These are phyloP conservation scores for Yponomeuta evonymella DNA, from an alignment of 2,888 invertebrate species.

Conservation along the genomic window DNA sequence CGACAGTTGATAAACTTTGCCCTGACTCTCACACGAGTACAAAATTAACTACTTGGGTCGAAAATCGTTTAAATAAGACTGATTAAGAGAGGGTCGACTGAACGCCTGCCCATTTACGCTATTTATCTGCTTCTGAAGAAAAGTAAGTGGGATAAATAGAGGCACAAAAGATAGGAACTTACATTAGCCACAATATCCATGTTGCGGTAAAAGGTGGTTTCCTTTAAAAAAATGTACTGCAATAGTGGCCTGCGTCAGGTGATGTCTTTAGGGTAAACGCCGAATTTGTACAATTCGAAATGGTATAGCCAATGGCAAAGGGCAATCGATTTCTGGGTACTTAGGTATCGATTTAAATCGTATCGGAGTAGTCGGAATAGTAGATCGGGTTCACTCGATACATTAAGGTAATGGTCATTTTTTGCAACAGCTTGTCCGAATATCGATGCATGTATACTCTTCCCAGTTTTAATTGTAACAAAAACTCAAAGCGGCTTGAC, in stretches of 20 bases:
- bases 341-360: constrained; percentile 63
- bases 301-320: constrained; percentile 67
- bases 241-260: constrained; percentile 43
- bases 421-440: constrained; percentile 56
- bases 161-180: constrained; percentile 43
- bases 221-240: constrained; percentile 24
- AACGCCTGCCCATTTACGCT: neutral
- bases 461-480: constrained; percentile 49
- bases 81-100: neutral
- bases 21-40: constrained; percentile 20
- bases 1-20: constrained; percentile 28
- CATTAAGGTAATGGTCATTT: constrained; percentile 68
- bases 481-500: constrained; percentile 21
- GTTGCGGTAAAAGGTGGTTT: constrained; percentile 31
- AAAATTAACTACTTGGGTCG: constrained; percentile 14
- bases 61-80: neutral
- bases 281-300: constrained; percentile 70
- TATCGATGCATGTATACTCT: constrained; percentile 64
- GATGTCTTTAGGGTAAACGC: constrained; percentile 64
- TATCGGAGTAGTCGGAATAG: constrained; percentile 82
- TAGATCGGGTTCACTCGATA: constrained; percentile 80
- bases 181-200: constrained; percentile 78
- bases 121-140: neutral
- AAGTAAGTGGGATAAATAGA: neutral
- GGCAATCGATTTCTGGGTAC: constrained; percentile 38